These are phyloP conservation scores for Drosophila mimetica DNA, from an alignment of 2,888 invertebrate genomes.

Conservation along the genomic window DNA sequence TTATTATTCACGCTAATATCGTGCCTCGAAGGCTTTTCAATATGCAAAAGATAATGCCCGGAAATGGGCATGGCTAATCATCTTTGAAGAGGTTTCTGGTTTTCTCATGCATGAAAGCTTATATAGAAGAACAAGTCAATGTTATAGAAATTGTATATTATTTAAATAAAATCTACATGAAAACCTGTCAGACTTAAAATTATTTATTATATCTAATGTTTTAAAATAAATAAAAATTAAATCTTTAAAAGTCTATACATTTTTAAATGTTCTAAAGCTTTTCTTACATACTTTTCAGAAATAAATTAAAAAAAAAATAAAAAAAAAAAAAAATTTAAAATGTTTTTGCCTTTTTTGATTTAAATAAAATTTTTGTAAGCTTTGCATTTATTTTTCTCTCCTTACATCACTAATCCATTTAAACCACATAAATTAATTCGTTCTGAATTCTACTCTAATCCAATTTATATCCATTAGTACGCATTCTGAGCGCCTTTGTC, in stretches of 20 bases:
- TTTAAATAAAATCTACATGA: too few species aligned
- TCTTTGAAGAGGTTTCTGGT: slow-evolving; percentile 5
- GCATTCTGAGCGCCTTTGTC: slow-evolving; percentile 40
- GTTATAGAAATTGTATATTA: too few species aligned
- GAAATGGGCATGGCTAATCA: slow-evolving; percentile 34
- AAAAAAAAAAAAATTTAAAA: background rate
- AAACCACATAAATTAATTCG: background rate
- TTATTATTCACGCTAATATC: slow-evolving; percentile 33
- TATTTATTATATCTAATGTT: too few species aligned
- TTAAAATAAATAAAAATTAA: too few species aligned
- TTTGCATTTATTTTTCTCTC: background rate
- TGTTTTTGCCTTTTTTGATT: background rate
- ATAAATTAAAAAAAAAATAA: too few species aligned
- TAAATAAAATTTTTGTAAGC: background rate
- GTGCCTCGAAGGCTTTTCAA: slow-evolving; percentile 33
- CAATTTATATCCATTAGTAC: slow-evolving; percentile 33
- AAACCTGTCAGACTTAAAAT: too few species aligned
- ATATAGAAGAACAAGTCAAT: background rate
- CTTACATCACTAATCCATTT: background rate
- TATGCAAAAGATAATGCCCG: slow-evolving; percentile 46
- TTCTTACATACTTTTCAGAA: too few species aligned
- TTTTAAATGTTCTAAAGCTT: too few species aligned
- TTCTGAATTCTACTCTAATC: background rate
- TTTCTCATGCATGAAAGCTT: background rate
- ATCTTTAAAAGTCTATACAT: too few species aligned